Base-by-base conservation (phyloP, 2,797 vertebrate species). In the Pelodytes ibericus region DNA sequence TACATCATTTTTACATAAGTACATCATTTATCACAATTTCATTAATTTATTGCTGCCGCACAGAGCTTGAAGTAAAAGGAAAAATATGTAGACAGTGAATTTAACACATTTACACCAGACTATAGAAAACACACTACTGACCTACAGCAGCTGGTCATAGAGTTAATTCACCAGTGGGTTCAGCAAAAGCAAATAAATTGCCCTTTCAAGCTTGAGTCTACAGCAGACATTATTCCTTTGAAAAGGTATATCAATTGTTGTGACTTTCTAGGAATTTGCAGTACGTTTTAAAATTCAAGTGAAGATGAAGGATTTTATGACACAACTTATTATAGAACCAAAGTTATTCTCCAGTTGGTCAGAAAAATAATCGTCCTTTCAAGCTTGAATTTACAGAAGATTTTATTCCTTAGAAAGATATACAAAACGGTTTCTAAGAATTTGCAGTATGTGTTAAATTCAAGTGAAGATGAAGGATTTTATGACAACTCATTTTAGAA, bases 51-150 rank as follows among this genome's bases (percentile, higher is more conserved):
- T 44, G 4, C 41, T 44, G 41, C 41, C 11, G 41, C 15, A 4
- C 16, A 22, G 49, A 53, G 4, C 18, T 22, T 53, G 22, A 53
- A 49, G 16, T 10, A 49, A 11, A 18, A 18, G 49, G 49, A 6
- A 53, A 16, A 44, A 44, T 4, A 44, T 44, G 41, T 4, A 36
- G 24, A 8, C 31, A 4, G 22, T 36, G 24, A 63, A 57, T 70
- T 24, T 47, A 29, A 30, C 74, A 76, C 2, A 4, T 57, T 31
- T 57, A 31, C 41, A 36, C 74, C 66, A 71, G 59, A 76, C 66
- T 10, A 9, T 30, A 29, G 15, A 15, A 61, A 68, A 70, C 33
- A 41, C 18, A 39, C 41, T 24, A 29, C 41, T 33, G n/a, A 29
- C 66, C 58, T 63, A 10, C 18, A 39, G 63, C 16, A 39, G 22